phyloP scores from a whole-genome alignment of 1,140 invertebrate genomes.

The Aphidius gifuensis region DNA sequence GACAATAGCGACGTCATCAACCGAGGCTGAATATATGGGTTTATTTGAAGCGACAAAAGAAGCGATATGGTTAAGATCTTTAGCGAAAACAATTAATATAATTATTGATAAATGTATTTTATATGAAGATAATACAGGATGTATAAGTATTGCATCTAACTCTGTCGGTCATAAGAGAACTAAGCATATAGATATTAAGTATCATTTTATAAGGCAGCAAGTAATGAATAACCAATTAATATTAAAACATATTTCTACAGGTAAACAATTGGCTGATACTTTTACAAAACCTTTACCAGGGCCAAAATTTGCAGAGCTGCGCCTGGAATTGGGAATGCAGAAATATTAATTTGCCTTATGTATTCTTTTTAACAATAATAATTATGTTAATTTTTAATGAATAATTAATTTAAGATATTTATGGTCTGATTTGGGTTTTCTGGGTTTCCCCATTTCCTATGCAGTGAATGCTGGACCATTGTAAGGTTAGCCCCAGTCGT shows the following conservation, averaged over 20 bases:
- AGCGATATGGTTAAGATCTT: constrained; percentile 4
- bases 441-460: no score
- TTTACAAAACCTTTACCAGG: constrained; percentile 25
- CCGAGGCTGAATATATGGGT: constrained; percentile 3
- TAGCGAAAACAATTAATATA: constrained; percentile 5
- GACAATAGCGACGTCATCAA: not conserved
- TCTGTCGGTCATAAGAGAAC: constrained; percentile 1
- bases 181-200: constrained; percentile 9
- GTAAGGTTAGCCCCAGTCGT: no score
- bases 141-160: constrained; percentile 17
- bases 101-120: constrained; percentile 1
- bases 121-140: constrained; percentile 18
- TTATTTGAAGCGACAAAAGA: not conserved
- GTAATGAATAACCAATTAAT: constrained; percentile 28
- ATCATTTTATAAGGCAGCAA: not conserved
- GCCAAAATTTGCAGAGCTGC: constrained; percentile 26
- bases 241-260: constrained; percentile 47
- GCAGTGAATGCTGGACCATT: no score
- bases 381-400: no score
- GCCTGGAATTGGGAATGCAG: no score
- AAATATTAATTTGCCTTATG: no score
- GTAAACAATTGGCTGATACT: constrained; percentile 44
- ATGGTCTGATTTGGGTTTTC: no score
- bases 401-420: no score
- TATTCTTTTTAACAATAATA: no score